Conservation (phyloP, 1,140 invertebrate genomes). For the Saccostrea cuccullata region DNA sequence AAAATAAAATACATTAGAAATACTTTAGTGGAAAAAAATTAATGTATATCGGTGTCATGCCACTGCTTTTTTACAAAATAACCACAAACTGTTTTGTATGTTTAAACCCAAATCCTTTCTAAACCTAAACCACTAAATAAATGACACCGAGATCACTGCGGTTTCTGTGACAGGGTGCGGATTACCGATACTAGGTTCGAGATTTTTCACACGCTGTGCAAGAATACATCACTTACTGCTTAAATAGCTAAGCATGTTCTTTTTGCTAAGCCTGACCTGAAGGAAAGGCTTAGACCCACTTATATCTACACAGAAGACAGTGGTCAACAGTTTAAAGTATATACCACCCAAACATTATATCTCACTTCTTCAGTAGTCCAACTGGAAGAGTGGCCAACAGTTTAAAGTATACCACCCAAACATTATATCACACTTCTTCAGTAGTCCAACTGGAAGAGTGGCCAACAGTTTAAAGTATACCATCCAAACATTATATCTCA, state of each 20-base stretch:
- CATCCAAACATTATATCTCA: no score
- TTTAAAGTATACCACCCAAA: no score
- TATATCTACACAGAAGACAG: not conserved
- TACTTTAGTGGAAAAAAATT: not conserved
- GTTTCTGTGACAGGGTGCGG: not conserved
- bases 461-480: no score
- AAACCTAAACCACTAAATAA: slow-evolving; percentile 12
- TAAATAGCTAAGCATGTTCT: not conserved
- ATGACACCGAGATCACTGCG: not conserved
- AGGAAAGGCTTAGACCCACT: not conserved
- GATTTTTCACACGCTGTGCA: not conserved
- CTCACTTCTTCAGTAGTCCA: not conserved
- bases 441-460: no score
- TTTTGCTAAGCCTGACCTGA: not conserved
- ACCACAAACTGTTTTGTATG: not conserved
- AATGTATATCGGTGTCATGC: not conserved
- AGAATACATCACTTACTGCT: not conserved
- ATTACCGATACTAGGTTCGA: not conserved
- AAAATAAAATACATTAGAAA: slow-evolving; percentile 14
- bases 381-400: no score
- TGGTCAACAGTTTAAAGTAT: not conserved
- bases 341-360: not conserved
- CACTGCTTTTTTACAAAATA: not conserved
- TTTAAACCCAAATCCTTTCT: not conserved
- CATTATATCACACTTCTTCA: no score